Base-by-base conservation (phyloP, 2,797 vertebrate species). In the Betta splendens region DNA sequence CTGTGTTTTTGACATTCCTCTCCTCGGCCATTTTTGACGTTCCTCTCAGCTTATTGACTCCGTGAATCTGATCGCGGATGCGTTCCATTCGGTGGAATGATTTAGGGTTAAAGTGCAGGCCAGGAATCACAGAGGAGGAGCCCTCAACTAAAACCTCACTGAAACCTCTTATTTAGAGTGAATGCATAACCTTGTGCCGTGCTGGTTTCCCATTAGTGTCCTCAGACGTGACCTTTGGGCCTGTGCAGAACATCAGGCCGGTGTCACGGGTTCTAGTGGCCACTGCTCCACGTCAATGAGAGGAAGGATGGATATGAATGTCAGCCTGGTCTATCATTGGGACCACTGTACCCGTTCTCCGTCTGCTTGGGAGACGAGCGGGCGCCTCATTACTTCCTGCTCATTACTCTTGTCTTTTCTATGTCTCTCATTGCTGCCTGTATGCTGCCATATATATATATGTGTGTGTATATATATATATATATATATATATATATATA, bases 371-470 rank as follows among this genome's bases (percentile, higher is more conserved):
- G 53, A 79, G 70, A 76, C 82, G 75, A 22, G 44, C 43, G 7
- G 68, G 81, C 33, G 59, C 79, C 55, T 84, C 70, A 12, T 65
- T 59, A 70, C 68, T 65, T 64, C 6, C 56, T 26, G 17, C 39
- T 62, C 51, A 36, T 70, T 39, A 40, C 37, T 52, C 49, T 50
- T 12, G 40, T 15, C 8, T 45, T 68, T 43, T 64, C 40, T 54
- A 26, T 76, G 67, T 64, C 80, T 31, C 64, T 85, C 9, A 62
- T 46, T 51, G 26, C 9, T 60, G 51, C 64, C 42, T 47, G 40
- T 76, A 59, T 32, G 43, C 92, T 87, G 91, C 93, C 38, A 94
- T 68, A 0, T 93, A 67, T 49, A n/a, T n/a, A n/a, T n/a, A n/a
- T n/a, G n/a, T n/a, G n/a, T n/a, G n/a, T n/a, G n/a, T n/a, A n/a